Conservation (phyloP, 2,797 vertebrate genomes). For the Anguilla anguilla region DNA sequence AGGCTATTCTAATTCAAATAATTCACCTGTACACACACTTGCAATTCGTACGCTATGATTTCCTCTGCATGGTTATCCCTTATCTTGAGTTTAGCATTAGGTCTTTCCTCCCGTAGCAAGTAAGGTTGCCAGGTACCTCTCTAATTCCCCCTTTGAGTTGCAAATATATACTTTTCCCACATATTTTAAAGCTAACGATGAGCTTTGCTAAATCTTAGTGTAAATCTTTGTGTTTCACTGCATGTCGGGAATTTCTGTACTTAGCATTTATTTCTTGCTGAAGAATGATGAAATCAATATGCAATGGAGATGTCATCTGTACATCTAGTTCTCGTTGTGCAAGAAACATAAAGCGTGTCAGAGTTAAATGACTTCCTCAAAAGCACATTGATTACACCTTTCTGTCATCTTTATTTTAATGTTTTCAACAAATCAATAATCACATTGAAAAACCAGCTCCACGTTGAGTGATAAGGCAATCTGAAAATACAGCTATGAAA, state of each 20-base stretch:
- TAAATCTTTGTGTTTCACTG: background rate
- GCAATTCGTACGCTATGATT: background rate
- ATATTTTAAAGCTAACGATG: background rate
- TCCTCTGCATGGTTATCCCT: background rate
- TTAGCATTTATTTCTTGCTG: background rate
- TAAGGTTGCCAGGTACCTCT: constrained; percentile 14
- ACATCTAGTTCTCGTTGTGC: background rate
- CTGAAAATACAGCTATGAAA: too few relatives aligned
- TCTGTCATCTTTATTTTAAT: background rate
- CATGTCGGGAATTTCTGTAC: background rate
- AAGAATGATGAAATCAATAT: background rate
- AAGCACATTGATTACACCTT: background rate
- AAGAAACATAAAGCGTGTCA: background rate
- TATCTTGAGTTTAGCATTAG: background rate
- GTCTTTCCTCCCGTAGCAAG: constrained; percentile 11
- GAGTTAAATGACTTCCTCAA: background rate
- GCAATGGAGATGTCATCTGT: background rate
- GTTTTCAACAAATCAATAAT: background rate
- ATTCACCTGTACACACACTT: background rate
- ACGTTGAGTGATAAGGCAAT: background rate
- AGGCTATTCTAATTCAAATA: background rate
- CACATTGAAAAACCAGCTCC: background rate
- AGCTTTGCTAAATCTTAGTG: background rate
- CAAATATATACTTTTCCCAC: background rate
- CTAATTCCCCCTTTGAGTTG: background rate